Percentiles rank a stretch among this genome's conserved stretches.
These are phyloP conservation scores for Stegostoma tigrinum DNA, from an alignment of 2,113 vertebrate species.

Conservation along the genomic window DNA sequence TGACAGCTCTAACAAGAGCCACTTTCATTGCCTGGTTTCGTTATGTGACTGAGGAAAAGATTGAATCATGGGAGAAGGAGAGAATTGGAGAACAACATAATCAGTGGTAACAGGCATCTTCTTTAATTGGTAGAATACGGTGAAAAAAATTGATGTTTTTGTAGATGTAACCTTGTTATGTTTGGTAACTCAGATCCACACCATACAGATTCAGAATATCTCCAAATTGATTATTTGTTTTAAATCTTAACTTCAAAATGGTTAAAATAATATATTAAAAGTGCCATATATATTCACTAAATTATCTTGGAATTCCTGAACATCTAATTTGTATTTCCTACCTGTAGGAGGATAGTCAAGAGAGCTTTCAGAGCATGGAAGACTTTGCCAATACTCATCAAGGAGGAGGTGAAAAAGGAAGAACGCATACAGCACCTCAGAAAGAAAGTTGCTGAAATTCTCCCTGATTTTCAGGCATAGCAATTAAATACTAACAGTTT, in stretches of 20 bases:
- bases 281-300: not conserved
- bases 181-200: not conserved
- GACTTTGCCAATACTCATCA: conserved; percentile 56
- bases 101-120: conserved; percentile 60
- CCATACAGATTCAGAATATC: not conserved
- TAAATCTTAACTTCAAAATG: not conserved
- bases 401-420: conserved; percentile 65
- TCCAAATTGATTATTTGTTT: not conserved
- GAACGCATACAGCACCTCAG: conserved; percentile 64
- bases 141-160: not conserved
- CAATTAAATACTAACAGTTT: not conserved
- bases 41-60: conserved; percentile 52
- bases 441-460: conserved; percentile 72
- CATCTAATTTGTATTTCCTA: conserved; percentile 39
- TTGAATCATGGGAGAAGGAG: conserved; percentile 51
- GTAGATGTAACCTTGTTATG: not conserved
- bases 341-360: conserved; percentile 58
- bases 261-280: too few species aligned
- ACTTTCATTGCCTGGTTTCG: conserved; percentile 63
- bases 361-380: conserved; percentile 65
- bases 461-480: conserved; percentile 65
- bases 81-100: conserved; percentile 59
- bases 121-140: not conserved
- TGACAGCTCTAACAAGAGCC: conserved; percentile 55
- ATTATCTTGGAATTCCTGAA: not conserved